Percentiles rank a stretch among this genome's conserved stretches.
These are phyloP conservation scores for Myripristis murdjan DNA, from an alignment of 2,797 vertebrate species.

Conservation along the genomic window DNA sequence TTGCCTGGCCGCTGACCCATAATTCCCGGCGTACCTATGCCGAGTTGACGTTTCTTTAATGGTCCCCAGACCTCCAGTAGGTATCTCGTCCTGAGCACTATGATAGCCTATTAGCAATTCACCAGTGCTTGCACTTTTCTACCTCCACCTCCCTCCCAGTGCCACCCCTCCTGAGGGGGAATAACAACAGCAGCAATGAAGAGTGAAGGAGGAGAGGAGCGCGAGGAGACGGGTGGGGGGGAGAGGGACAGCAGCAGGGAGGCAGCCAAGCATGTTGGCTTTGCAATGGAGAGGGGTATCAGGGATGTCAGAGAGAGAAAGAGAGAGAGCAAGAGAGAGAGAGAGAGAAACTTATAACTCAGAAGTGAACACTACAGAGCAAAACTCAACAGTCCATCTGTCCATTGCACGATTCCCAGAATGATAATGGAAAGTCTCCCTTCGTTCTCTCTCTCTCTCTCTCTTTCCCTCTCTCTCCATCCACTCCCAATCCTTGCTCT, in stretches of 20 bases:
- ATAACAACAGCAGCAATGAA: slow-evolving; percentile 39
- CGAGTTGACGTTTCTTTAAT: slow-evolving; percentile 89
- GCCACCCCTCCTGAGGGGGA: slow-evolving; percentile 53
- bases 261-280: slow-evolving; percentile 63
- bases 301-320: slow-evolving; percentile 61
- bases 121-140: slow-evolving; percentile 85
- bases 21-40: slow-evolving; percentile 87
- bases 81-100: slow-evolving; percentile 81
- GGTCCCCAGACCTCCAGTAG: slow-evolving; percentile 84
- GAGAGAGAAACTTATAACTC: slow-evolving; percentile 29
- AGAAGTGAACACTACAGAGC: slow-evolving; percentile 28
- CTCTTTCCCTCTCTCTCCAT: background rate
- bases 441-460: slow-evolving; percentile 11
- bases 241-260: slow-evolving; percentile 49
- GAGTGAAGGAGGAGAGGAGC: slow-evolving; percentile 22
- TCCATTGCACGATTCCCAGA: slow-evolving; percentile 30
- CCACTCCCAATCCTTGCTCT: slow-evolving; percentile 24
- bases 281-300: slow-evolving; percentile 56
- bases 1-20: slow-evolving; percentile 87
- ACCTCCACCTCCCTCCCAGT: slow-evolving; percentile 52
- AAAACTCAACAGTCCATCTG: slow-evolving; percentile 44
- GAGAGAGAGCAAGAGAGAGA: slow-evolving; percentile 40
- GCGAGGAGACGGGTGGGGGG: slow-evolving; percentile 48
- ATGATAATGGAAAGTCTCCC: slow-evolving; percentile 32
- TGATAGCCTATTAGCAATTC: slow-evolving; percentile 90